Evolutionary conservation across 2,888 invertebrate species (phyloP), one percentile per base, ranked within the genome.

Genomic region (Cenopis cana): DNA sequence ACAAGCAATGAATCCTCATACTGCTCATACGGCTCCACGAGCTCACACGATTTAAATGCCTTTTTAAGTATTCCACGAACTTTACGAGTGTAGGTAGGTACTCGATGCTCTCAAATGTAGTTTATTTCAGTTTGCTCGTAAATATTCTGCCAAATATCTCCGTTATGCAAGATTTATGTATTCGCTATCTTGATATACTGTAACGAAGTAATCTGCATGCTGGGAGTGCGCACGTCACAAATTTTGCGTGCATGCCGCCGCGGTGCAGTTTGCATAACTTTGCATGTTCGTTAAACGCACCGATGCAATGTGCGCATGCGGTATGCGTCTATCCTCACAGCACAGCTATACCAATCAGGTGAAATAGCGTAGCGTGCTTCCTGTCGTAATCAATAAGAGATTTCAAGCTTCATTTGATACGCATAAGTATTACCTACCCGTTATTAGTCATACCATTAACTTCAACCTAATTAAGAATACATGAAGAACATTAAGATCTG

Each of bases 231-330:
- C 77, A 75, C 80, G 80, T 82, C 79, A 82, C 85, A 86, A 87
- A 87, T 87, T 88, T 85, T 84, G 82, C 84, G 86, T 87, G 82
- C 82, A 80, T 78, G 79, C 79, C 77, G 76, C 76, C 78, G 46
- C 74, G 74, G 75, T 73, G 81, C 84, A 82, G 84, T 91, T 90
- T 87, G 89, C 90, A 91, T 91, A 90, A 89, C 83, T 91, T 90
- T 88, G 83, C 89, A 88, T 89, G 86, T 86, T 86, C 81, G 82
- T 81, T 83, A 84, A 85, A 85, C 83, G 83, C 85, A 81, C 74
- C 78, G 75, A 76, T 79, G 68, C 74, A 77, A 70, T 74, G 69
- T 67, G 69, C 74, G 60, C 38, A 29, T 41, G 60, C 54, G 46
- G 49, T 17, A 54, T 41, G 52, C 52, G 33, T 29, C 41, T 60